Evolutionary conservation across 2,113 vertebrate genomes (phyloP).

Genomic region (Clarias magur): DNA sequence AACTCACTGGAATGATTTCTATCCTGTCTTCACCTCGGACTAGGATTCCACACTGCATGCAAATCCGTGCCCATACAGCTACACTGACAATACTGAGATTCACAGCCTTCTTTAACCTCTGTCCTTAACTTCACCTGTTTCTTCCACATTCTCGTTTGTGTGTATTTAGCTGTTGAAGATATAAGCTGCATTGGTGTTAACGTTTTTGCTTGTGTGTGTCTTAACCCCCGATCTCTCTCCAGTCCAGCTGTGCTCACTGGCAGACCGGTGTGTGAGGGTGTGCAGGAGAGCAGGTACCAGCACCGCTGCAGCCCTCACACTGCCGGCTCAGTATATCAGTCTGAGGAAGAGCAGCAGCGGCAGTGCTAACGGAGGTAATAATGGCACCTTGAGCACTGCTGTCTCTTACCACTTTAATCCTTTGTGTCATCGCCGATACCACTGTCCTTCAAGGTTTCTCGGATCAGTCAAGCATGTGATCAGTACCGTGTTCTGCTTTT

Average conservation of each 20-base stretch:
- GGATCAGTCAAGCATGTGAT: neutral
- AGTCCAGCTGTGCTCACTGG: conserved; percentile 43
- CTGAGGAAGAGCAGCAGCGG: conserved; percentile 12
- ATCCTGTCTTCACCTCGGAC: neutral
- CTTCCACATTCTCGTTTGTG: neutral
- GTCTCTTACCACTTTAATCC: neutral
- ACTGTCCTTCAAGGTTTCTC: neutral
- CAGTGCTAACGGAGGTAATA: conserved; percentile 42
- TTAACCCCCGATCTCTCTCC: neutral
- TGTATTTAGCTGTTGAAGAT: neutral
- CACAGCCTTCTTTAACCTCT: neutral
- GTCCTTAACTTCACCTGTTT: neutral
- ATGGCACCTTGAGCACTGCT: neutral
- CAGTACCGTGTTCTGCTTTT: neutral
- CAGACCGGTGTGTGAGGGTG: conserved; percentile 34
- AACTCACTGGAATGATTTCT: neutral
- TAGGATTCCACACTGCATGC: conserved; percentile 19
- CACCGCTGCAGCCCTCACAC: conserved; percentile 20
- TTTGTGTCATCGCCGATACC: neutral
- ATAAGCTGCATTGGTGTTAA: neutral
- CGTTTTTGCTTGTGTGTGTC: neutral
- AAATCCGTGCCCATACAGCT: neutral
- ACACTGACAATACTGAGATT: neutral
- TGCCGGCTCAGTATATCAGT: neutral
- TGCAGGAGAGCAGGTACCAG: conserved; percentile 35